These are phyloP conservation scores for Rissa tridactyla DNA, from an alignment of 2,113 vertebrate species.

Conservation along the genomic window DNA sequence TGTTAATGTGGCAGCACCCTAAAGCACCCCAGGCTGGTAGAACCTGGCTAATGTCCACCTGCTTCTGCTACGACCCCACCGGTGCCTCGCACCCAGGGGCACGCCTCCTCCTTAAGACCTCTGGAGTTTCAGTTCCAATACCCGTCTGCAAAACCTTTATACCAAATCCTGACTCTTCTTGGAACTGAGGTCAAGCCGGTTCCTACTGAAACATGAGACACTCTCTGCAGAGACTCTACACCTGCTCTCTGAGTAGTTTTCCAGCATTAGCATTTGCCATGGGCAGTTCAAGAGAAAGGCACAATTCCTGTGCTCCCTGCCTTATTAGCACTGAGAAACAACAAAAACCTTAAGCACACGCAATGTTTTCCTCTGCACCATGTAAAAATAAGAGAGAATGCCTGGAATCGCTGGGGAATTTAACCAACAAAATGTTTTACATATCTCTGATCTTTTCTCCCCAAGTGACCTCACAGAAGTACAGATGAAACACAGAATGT, in stretches of 20 bases:
- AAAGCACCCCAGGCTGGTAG: background rate
- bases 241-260: background rate
- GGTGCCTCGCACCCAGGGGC: fast-evolving
- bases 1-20: background rate
- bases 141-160: background rate
- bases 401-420: constrained; percentile 33
- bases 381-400: constrained; percentile 34
- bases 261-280: background rate
- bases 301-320: background rate
- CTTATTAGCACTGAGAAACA: background rate
- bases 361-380: background rate
- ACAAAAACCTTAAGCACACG: background rate
- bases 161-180: background rate
- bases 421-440: constrained; percentile 9
- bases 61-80: background rate
- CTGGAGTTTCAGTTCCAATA: background rate
- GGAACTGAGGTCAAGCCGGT: background rate
- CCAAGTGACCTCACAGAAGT: background rate
- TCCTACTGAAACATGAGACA: background rate
- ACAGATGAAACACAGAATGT: background rate
- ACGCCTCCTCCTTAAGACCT: background rate
- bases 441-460: constrained; percentile 35
- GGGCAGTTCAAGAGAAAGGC: background rate
- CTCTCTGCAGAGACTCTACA: background rate
- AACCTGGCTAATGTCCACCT: background rate